Evolutionary conservation across 1,140 invertebrate genomes (phyloP), one percentile per base, ranked within the genome.

Genomic region (Musca domestica): DNA sequence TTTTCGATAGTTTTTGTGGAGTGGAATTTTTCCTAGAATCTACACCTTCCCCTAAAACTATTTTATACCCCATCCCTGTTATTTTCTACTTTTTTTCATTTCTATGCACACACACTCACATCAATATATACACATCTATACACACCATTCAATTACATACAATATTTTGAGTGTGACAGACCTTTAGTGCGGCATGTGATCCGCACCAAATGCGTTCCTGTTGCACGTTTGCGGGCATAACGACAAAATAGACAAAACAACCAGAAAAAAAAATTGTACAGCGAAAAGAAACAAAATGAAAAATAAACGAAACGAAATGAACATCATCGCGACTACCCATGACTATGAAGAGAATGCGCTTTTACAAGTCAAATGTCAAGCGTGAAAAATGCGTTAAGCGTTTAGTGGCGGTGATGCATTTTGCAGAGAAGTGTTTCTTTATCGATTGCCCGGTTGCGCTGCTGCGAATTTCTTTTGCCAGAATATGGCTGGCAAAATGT

Each of bases 331-430:
- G 19, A 34, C n/a, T 34, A 61, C 17, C 20, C 56, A 61, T 61
- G 56, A 61, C 56, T 61, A 41, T 41, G 34, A 41, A 41, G 34
- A 61, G 27, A 61, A 61, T 61, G 56, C 19, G 27, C 56, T 61
- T 61, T 61, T 61, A 61, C 56, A 61, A 61, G 56, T 61, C 56
- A 61, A 61, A 61, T 61, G 56, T 61, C 56, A 61, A 61, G 56
- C 56, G 27, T 61, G 56, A 61, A 61, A 61, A 61, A 61, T 61
- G 56, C 56, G 56, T 61, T 61, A 30, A 61, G 27, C 34, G 27
- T 61, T 61, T 61, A 19, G 56, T 61, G 30, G 56, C 56, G 34
- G 27, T 61, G 56, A 61, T 61, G 56, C 56, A 61, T 61, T 61
- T 34, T 6, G 20, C 17, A 19, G 2, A 41, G 34, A 41, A n/a